Evolutionary conservation across 2,797 vertebrate genomes (phyloP).

Genomic region (Intellagama lesueurii): DNA sequence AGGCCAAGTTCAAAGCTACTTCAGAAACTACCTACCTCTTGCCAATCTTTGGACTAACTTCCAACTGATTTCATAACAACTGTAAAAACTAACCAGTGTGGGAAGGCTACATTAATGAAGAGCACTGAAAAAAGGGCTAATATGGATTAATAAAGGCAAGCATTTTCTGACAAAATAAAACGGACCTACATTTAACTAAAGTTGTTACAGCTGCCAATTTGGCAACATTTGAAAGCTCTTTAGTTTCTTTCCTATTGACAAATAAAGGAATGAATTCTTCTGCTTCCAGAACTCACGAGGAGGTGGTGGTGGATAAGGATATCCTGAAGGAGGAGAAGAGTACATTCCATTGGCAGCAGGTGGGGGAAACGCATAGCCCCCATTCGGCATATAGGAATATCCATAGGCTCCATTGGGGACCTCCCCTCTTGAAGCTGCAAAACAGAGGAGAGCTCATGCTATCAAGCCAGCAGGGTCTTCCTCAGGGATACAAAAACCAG

Average conservation of each 20-base stretch:
- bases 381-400: constrained; percentile 92
- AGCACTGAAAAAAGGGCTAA: neutral
- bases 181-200: neutral
- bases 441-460: constrained; percentile 54
- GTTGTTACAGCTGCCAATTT: neutral
- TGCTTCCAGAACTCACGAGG: constrained; percentile 79
- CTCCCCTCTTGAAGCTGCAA: constrained; percentile 92
- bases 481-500: neutral
- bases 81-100: neutral
- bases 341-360: constrained; percentile 89
- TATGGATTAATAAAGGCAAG: neutral
- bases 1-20: neutral
- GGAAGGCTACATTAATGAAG: neutral
- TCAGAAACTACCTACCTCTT: neutral
- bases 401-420: constrained; percentile 84
- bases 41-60: neutral
- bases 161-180: neutral
- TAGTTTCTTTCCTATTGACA: neutral
- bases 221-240: neutral
- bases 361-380: constrained; percentile 85
- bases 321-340: constrained; percentile 85
- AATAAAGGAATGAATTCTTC: neutral
- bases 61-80: neutral
- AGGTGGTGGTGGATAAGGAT: constrained; percentile 87
- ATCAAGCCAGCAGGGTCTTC: neutral